phyloP scores from a whole-genome alignment of 1,140 invertebrate genomes.

The Callitettix versicolor region DNA sequence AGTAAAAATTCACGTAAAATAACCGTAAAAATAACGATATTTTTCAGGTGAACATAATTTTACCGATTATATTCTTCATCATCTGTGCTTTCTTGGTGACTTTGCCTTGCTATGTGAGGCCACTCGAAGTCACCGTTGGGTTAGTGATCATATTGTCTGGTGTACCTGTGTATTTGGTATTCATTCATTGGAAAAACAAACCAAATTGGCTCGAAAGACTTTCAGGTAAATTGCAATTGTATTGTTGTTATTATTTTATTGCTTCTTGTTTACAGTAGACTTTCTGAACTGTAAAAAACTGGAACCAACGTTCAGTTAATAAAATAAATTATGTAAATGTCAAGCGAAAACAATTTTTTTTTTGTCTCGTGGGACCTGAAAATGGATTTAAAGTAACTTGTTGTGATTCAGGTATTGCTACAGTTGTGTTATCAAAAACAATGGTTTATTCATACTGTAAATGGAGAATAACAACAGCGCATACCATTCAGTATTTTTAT shows the following conservation, averaged over 20 bases:
- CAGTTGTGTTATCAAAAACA: no score
- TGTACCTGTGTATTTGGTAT: constrained; percentile 82
- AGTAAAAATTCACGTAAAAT: not conserved
- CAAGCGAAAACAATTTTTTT: not conserved
- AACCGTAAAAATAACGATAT: no score
- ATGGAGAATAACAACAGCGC: no score
- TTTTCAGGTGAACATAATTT: constrained; percentile 49
- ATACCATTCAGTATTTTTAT: no score
- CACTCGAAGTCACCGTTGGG: constrained; percentile 74
- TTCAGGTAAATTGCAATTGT: constrained; percentile 22
- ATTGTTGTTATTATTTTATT: not conserved
- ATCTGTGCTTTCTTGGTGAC: constrained; percentile 75
- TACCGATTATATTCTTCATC: constrained; percentile 75
- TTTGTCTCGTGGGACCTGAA: not conserved
- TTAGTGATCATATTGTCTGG: constrained; percentile 73
- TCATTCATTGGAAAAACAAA: constrained; percentile 79
- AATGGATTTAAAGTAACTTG: not conserved
- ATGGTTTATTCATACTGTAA: no score
- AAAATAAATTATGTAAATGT: not conserved
- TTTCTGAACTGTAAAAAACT: not conserved
- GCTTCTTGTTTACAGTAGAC: not conserved
- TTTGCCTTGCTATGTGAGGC: constrained; percentile 65
- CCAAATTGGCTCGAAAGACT: constrained; percentile 36
- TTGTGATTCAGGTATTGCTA: not conserved
- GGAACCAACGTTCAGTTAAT: not conserved